Conservation (phyloP, 2,888 invertebrate genomes). For the Gibbula magus region DNA sequence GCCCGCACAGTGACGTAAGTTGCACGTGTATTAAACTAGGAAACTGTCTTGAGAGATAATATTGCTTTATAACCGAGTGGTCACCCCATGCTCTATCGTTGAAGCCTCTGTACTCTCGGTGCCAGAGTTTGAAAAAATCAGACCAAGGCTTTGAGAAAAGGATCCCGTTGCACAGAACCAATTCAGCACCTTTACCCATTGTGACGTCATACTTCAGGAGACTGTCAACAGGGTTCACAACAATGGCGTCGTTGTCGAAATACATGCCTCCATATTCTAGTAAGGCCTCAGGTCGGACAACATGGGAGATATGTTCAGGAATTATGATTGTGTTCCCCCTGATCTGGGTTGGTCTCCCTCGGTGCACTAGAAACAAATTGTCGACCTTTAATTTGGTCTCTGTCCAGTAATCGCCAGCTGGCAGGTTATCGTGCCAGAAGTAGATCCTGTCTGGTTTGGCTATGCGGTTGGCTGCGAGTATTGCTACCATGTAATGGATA, state of each 20-base stretch:
- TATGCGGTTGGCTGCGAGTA: not conserved
- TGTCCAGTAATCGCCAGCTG: not conserved
- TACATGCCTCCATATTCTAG: constrained; percentile 6
- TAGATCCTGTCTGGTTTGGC: not conserved
- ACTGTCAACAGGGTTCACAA: not conserved
- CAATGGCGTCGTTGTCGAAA: not conserved
- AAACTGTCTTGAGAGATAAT: no score
- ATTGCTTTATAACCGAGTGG: no score
- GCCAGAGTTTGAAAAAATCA: no score
- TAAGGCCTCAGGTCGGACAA: not conserved
- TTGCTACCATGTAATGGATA: not conserved
- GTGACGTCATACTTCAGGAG: no score
- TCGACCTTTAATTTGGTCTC: not conserved
- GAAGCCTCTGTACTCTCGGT: no score
- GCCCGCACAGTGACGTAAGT: no score
- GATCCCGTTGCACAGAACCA: no score
- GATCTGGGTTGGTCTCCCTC: not conserved
- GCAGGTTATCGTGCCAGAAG: not conserved
- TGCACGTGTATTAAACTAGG: no score
- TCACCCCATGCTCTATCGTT: no score
- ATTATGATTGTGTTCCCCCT: not conserved
- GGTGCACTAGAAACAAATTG: not conserved
- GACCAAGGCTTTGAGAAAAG: no score
- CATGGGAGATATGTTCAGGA: not conserved
- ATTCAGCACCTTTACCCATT: no score